Conservation (phyloP, 2,113 vertebrate genomes). For the Microtus pennsylvanicus region DNA sequence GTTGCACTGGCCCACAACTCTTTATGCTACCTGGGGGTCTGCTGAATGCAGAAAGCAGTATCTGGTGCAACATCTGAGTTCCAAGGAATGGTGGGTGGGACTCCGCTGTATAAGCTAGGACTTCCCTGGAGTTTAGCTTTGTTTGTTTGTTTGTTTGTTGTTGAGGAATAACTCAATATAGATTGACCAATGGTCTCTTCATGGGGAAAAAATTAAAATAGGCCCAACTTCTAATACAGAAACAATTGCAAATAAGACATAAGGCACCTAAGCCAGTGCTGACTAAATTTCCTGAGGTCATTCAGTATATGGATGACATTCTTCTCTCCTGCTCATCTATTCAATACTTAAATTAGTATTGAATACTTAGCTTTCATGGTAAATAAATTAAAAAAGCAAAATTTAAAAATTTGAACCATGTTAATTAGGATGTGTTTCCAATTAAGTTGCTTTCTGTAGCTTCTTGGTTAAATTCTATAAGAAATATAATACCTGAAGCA, state of each 20-base stretch:
- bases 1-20: background rate
- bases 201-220: background rate
- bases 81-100: background rate
- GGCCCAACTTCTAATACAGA: background rate
- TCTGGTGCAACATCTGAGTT: background rate
- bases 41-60: background rate
- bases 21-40: background rate
- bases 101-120: background rate
- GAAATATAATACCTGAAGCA: background rate
- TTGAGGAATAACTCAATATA: background rate
- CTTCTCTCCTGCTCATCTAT: background rate
- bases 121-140: background rate
- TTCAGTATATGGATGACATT: background rate
- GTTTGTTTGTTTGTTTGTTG: background rate
- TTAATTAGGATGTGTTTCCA: background rate
- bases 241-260: background rate
- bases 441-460: background rate
- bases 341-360: background rate
- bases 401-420: background rate
- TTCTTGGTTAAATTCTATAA: background rate
- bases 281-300: background rate
- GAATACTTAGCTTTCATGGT: background rate
- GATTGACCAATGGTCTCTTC: background rate
- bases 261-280: background rate
- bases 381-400: background rate